These are phyloP conservation scores for Novumbra hubbsi DNA, from an alignment of 2,797 vertebrate species.

Conservation along the genomic window DNA sequence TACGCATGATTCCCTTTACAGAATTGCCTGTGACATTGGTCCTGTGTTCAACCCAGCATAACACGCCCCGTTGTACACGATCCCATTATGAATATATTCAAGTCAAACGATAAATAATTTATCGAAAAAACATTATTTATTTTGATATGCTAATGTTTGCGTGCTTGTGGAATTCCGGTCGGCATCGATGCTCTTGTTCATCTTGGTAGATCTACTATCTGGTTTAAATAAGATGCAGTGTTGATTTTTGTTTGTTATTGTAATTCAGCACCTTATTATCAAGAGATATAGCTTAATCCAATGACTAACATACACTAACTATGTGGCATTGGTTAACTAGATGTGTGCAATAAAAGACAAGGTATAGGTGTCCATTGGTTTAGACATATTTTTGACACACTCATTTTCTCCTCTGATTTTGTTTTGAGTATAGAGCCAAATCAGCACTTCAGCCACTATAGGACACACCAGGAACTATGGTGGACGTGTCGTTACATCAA, in stretches of 20 bases:
- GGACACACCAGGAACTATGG: background rate
- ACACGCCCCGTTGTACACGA: slow-evolving; percentile 44
- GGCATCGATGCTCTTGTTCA: slow-evolving; percentile 46
- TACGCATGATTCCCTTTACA: slow-evolving; percentile 11
- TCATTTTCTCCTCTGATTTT: slow-evolving; percentile 47
- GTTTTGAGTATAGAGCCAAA: slow-evolving; percentile 52
- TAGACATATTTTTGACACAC: slow-evolving; percentile 44
- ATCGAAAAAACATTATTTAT: slow-evolving; percentile 49
- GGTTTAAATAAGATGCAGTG: slow-evolving; percentile 61
- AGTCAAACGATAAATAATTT: slow-evolving; percentile 41
- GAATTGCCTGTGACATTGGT: slow-evolving; percentile 11
- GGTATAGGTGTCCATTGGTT: slow-evolving; percentile 45
- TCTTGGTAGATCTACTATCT: slow-evolving; percentile 46
- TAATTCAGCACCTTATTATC: slow-evolving; percentile 67
- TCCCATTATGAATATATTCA: slow-evolving; percentile 32
- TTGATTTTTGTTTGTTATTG: slow-evolving; percentile 49
- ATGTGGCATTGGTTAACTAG: slow-evolving; percentile 60
- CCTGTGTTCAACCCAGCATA: slow-evolving; percentile 7
- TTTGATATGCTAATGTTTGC: slow-evolving; percentile 46
- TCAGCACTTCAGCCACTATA: slow-evolving; percentile 36
- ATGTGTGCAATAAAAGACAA: slow-evolving; percentile 73
- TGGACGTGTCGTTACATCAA: background rate
- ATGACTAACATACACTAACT: slow-evolving; percentile 51
- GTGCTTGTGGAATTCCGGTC: slow-evolving; percentile 47
- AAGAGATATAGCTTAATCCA: slow-evolving; percentile 60